Conservation (phyloP, 2,888 invertebrate species). For the Elaeidobius kamerunicus region DNA sequence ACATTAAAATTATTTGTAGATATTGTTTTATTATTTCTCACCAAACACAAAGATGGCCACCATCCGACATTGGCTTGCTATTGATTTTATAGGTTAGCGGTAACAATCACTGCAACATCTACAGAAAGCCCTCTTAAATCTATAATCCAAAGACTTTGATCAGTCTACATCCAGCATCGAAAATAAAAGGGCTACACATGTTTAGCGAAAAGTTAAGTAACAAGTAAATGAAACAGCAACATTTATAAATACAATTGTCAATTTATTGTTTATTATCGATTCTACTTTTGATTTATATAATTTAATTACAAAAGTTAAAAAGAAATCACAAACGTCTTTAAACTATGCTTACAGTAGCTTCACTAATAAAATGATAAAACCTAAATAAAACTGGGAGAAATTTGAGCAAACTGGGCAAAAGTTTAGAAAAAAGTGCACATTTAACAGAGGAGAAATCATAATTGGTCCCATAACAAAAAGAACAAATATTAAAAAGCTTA, state of each 20-base stretch:
- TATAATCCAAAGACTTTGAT: too few relatives aligned
- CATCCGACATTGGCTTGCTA: too few relatives aligned
- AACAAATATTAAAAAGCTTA: background rate
- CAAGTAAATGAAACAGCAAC: background rate
- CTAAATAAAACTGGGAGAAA: constrained; percentile 5
- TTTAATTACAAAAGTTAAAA: constrained; percentile 26
- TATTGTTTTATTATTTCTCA: too few relatives aligned
- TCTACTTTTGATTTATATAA: constrained; percentile 27
- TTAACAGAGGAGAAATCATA: constrained; percentile 3
- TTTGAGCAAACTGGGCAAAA: constrained; percentile 17
- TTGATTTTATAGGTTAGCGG: too few relatives aligned
- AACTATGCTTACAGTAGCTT: constrained; percentile 21
- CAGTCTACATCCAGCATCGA: too few relatives aligned
- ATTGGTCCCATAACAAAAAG: constrained; percentile 24
- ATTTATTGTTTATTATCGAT: constrained; percentile 22
- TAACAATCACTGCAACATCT: too few relatives aligned
- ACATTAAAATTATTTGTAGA: background rate
- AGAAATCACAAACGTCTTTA: constrained; percentile 28
- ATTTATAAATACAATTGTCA: constrained; percentile 27
- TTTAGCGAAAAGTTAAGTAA: background rate
- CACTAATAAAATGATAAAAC: constrained; percentile 10
- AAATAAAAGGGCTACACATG: background rate
- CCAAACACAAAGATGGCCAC: too few relatives aligned
- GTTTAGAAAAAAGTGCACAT: constrained; percentile 7
- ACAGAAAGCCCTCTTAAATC: too few relatives aligned